Evolutionary conservation across 2,888 invertebrate species (phyloP).

Genomic region (Lasioglossum leucozonium): DNA sequence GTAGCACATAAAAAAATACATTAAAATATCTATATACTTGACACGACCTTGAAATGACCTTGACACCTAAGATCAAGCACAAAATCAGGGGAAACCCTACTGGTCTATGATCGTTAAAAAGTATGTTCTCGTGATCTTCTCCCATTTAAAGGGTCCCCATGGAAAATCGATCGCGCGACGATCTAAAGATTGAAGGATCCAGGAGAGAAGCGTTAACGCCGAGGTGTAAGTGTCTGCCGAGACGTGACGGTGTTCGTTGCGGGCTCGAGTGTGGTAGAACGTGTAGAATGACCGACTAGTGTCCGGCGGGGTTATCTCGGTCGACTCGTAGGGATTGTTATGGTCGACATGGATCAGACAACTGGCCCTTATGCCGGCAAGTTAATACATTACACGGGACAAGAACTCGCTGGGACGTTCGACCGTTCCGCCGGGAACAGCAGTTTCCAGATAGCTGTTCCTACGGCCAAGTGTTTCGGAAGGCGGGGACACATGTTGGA

Average conservation of each 20-base stretch:
- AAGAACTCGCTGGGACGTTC: conserved; percentile 19
- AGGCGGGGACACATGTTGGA: conserved; percentile 25
- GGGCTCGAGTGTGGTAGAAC: conserved; percentile 33
- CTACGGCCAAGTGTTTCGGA: conserved; percentile 11
- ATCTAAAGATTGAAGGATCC: not conserved
- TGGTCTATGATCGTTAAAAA: no score
- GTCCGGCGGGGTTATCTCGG: conserved; percentile 66
- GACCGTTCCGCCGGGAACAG: conserved; percentile 32
- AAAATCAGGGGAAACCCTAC: no score
- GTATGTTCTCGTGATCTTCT: not conserved
- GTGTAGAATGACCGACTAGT: conserved; percentile 45
- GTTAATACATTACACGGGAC: conserved; percentile 49
- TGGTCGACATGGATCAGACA: conserved; percentile 57
- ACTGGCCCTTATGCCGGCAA: conserved; percentile 37
- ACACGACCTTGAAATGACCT: no score
- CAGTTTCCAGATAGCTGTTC: conserved; percentile 16
- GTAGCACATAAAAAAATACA: no score
- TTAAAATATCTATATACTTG: no score
- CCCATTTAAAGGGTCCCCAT: no score
- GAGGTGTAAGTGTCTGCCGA: not conserved
- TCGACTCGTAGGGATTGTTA: conserved; percentile 64
- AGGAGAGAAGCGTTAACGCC: conserved; percentile 7
- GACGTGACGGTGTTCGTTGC: conserved; percentile 5
- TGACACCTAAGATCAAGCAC: no score
- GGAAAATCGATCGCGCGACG: not conserved